Evolutionary conservation across 1,140 invertebrate species (phyloP).

Genomic region (Hormaphis cornu): DNA sequence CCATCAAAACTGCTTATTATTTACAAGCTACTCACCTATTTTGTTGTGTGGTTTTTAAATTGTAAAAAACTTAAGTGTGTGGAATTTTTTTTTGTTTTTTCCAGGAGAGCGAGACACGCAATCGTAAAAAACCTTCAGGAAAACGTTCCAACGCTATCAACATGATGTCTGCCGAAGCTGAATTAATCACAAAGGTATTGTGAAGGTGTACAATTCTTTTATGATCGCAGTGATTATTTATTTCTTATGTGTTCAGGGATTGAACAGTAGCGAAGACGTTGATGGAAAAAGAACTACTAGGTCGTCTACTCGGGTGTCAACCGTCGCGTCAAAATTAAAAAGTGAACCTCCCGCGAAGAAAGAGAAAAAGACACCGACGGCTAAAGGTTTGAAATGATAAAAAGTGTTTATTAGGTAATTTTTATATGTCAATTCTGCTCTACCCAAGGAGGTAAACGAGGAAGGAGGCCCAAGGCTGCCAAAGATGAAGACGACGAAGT

Average conservation of each 20-base stretch:
- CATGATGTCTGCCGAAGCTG: slow-evolving; percentile 3
- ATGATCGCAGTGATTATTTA: too few species aligned
- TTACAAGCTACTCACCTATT: too few species aligned
- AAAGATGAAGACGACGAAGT: slow-evolving; percentile 17
- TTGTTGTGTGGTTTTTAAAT: too few species aligned
- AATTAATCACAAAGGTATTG: slow-evolving; percentile 8
- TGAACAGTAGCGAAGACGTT: slow-evolving; percentile 4
- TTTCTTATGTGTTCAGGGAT: neutral
- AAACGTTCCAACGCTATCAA: neutral
- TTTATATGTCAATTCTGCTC: neutral
- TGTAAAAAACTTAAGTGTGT: neutral
- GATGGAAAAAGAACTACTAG: slow-evolving; percentile 16
- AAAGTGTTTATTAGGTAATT: neutral
- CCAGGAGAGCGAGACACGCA: slow-evolving; percentile 14
- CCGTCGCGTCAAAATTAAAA: slow-evolving; percentile 10
- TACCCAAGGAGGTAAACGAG: slow-evolving; percentile 18
- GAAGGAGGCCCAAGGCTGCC: neutral
- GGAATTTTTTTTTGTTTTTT: neutral
- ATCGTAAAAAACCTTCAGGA: neutral
- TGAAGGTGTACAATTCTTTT: neutral
- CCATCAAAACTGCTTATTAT: too few species aligned
- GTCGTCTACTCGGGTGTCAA: slow-evolving; percentile 8
- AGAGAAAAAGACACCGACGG: neutral
- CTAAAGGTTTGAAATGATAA: neutral
- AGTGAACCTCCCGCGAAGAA: slow-evolving; percentile 24